Percentiles rank a stretch among this genome's conserved stretches.
These are phyloP conservation scores for Penaeus monodon DNA, from an alignment of 2,888 invertebrate species.

Conservation along the genomic window DNA sequence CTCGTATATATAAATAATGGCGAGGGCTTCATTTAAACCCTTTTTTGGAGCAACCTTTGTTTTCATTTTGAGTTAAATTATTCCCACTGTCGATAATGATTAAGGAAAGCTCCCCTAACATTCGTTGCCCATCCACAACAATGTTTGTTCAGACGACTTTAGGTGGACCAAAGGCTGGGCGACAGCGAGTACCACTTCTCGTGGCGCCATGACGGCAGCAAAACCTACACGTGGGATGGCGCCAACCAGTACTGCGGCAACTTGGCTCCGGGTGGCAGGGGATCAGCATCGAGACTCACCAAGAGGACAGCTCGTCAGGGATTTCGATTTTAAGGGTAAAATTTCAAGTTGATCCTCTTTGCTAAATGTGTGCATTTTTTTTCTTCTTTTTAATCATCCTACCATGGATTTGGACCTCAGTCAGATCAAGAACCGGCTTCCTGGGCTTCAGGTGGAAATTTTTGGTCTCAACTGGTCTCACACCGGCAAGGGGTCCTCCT, in stretches of 20 bases:
- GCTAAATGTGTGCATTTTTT: too few species aligned
- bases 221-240: not conserved
- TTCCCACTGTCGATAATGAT: too few species aligned
- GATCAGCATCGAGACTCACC: conserved; percentile 48
- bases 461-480: conserved; percentile 85
- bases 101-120: too few species aligned
- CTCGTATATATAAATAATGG: too few species aligned
- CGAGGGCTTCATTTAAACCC: too few species aligned
- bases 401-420: conserved; percentile 89
- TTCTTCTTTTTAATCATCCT: conserved; percentile 39
- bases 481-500: conserved; percentile 50
- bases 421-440: conserved; percentile 88
- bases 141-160: too few species aligned
- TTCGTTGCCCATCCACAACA: too few species aligned
- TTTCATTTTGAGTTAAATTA: too few species aligned
- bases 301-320: conserved; percentile 50
- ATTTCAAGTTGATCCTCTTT: too few species aligned
- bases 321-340: conserved; percentile 37
- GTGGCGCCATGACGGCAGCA: not conserved
- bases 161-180: not conserved
- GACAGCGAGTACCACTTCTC: conserved; percentile 8
- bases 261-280: too few species aligned
- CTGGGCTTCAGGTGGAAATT: conserved; percentile 82
- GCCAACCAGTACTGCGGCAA: not conserved
- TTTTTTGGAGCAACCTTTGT: too few species aligned